Conservation (phyloP, 2,113 vertebrate genomes). For the Plotosus lineatus region DNA sequence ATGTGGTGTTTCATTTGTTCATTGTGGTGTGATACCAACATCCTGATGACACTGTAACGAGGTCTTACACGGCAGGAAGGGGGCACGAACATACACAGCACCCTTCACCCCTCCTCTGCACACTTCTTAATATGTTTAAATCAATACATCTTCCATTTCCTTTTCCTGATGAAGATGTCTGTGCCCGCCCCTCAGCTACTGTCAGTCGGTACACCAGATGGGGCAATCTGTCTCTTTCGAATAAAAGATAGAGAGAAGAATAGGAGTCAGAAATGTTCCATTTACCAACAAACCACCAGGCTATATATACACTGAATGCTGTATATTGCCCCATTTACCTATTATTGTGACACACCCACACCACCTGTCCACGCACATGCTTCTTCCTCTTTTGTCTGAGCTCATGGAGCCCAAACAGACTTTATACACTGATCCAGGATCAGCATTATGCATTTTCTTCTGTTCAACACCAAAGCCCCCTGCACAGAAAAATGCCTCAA, state of each 20-base stretch:
- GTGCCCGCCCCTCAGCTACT: not conserved
- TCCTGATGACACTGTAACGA: not conserved
- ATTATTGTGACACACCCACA: slow-evolving; percentile 8
- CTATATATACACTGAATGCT: not conserved
- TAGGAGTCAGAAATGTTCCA: not conserved
- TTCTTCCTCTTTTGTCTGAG: not conserved
- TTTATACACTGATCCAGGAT: not conserved
- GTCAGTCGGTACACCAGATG: not conserved
- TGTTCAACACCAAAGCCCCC: not conserved
- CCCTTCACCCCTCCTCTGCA: not conserved
- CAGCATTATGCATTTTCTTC: not conserved
- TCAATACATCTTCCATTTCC: slow-evolving; percentile 3
- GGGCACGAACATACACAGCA: not conserved
- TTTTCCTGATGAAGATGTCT: slow-evolving; percentile 1
- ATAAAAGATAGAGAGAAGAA: not conserved
- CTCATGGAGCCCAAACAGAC: not conserved
- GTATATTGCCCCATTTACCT: not conserved
- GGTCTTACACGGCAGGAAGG: not conserved
- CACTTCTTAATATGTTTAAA: not conserved
- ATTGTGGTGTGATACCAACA: not conserved
- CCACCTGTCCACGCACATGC: not conserved
- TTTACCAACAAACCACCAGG: not conserved
- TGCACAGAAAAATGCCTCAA: not conserved
- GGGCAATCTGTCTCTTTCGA: not conserved
- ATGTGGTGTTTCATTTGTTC: not conserved